These are phyloP conservation scores for Willowsia nigromaculata DNA, from an alignment of 2,888 invertebrate species.

Conservation along the genomic window DNA sequence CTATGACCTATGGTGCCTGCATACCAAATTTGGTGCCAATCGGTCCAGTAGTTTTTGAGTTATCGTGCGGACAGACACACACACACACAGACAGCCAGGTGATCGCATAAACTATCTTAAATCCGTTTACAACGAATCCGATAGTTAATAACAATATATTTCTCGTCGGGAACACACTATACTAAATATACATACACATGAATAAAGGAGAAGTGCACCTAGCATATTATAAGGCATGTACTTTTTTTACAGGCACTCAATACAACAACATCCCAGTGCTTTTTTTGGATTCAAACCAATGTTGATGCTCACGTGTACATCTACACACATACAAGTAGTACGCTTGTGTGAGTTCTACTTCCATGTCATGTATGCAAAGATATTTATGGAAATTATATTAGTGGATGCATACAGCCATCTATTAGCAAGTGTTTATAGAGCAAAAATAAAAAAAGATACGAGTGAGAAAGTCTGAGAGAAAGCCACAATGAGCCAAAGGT, in stretches of 20 bases:
- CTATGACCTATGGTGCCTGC: too few relatives aligned
- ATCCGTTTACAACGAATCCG: too few relatives aligned
- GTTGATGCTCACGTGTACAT: background rate
- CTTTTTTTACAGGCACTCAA: background rate
- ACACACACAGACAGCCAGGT: too few relatives aligned
- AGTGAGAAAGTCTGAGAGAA: conserved; percentile 35
- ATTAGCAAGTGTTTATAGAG: background rate
- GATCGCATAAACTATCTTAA: too few relatives aligned
- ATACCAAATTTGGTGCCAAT: too few relatives aligned
- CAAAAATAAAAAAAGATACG: background rate
- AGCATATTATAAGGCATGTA: conserved; percentile 3
- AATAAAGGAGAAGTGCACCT: background rate
- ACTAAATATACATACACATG: background rate
- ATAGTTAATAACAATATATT: background rate
- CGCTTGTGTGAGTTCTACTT: background rate
- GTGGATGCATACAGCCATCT: conserved; percentile 7
- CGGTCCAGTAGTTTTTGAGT: too few relatives aligned
- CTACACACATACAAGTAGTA: background rate
- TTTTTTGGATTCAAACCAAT: conserved; percentile 1
- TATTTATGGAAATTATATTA: conserved; percentile 25
- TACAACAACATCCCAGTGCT: background rate
- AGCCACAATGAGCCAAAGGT: conserved; percentile 25
- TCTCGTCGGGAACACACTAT: background rate
- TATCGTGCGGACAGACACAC: too few relatives aligned
- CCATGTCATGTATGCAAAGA: background rate